Evolutionary conservation across 2,113 vertebrate genomes (phyloP), one percentile per base, ranked within the genome.

Genomic region (Chaenocephalus aceratus): DNA sequence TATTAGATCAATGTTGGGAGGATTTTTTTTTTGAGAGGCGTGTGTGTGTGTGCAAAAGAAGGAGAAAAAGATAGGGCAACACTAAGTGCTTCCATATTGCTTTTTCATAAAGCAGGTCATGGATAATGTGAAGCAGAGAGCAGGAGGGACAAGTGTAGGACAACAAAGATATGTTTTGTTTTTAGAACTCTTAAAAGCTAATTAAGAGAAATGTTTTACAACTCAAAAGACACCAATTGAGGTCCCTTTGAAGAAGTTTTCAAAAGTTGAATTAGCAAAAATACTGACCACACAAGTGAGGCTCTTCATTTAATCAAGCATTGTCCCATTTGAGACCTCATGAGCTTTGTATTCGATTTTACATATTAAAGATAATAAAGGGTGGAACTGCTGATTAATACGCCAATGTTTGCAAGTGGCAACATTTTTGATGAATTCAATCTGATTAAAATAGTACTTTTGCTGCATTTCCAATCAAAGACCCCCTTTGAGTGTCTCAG

Each of bases 151-250:
- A 49, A 44, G 36, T 36, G 8, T 49, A 21, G 6, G 57, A 21
- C n/a, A 59, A 56, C 2, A 41, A 34, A 53, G 23, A 68, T 26
- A 67, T 68, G 56, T 66, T 56, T 0, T 41, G 6, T 48, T 26
- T n/a, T 21, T 18, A 21, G 13, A 45, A 21, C 26, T 57, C 9
- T 66, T 26, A 23, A 45, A 79, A 45, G 63, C 54, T 75, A 68
- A 66, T 10, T 15, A 75, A 59, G 11, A 66, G 26, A 34, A 30
- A 68, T 18, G 16, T 66, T 66, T 49, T 48, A 76, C 16, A 68
- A 72, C 75, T 75, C 63, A 68, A 77, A 69, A 68, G 13, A 45
- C 63, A 75, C 44, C 21, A 77, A 68, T 82, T 74, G 46, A 6
- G 23, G 4, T 9, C 3, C 21, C 48, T 54, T 48, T 69, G 16